Evolutionary conservation across 2,888 invertebrate species (phyloP), one percentile per base, ranked within the genome.

Genomic region (Dynastes hyllus): DNA sequence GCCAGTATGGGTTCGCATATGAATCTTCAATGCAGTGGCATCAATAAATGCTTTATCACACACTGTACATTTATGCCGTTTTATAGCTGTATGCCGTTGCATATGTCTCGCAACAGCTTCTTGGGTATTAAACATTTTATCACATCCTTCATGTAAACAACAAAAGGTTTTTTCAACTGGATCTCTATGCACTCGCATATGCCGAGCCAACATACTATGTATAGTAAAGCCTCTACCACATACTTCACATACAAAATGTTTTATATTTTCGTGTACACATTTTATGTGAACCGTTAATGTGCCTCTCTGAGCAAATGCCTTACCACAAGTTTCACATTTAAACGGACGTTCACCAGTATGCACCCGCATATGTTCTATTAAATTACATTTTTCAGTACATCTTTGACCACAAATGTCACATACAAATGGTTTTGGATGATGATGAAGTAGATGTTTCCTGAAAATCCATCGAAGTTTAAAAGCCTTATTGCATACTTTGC

Each of bases 11-110:
- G 61, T 78, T 32, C 66, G 67, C 53, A 66, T 79, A 66, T 81
- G 79, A 4, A 66, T 65, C 0, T 65, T 78, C 27, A 81, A 55
- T 5, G 71, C 78, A 13, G 65, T 58, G 6, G 45, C 66, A 58
- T 78, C 76, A 27, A 76, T 69, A 76, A 81, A 81, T 70, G 70
- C 75, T 40, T 76, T 70, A 27, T 78, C 79, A 37, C 81, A 81
- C 13, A 81, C 11, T 9, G 70, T 45, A 66, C 79, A 81, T 13
- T 76, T 71, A 61, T 76, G 69, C n/a, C n/a, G 65, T 29, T 70
- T 79, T 5, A 51, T 69, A 27, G 58, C 76, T 6, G 76, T 40
- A 45, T 78, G 79, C 13, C 66, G 53, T 4, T 65, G 51, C 55
- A 51, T 45, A n/a, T 77, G 79, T 45, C 32, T 22, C 5, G n/a